Conservation (phyloP, 2,888 invertebrate species). For the Lepas anatifera region DNA sequence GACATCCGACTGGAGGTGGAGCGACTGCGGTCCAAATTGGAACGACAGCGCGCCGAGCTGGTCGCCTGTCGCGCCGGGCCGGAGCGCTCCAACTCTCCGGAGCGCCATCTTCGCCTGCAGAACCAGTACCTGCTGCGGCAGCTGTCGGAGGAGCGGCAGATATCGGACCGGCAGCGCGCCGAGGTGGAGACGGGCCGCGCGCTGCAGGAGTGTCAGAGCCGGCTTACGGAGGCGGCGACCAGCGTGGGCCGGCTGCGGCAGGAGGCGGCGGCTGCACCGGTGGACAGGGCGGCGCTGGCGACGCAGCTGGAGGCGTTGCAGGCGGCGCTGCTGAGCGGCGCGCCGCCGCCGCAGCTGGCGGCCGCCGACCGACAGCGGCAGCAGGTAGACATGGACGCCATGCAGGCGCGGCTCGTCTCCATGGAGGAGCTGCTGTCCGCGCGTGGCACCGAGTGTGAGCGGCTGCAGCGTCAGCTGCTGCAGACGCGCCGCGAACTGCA, state of each 20-base stretch:
- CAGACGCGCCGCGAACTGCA: not conserved
- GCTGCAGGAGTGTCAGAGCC: too few relatives aligned
- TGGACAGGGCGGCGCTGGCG: not conserved
- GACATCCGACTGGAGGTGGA: not conserved
- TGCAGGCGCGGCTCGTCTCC: not conserved
- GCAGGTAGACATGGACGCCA: not conserved
- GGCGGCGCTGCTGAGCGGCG: not conserved
- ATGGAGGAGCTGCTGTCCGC: conserved; percentile 1
- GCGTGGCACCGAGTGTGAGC: not conserved
- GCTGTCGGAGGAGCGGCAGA: not conserved
- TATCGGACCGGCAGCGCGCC: not conserved
- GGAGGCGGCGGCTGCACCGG: not conserved
- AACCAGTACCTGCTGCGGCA: not conserved
- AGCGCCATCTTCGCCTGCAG: not conserved
- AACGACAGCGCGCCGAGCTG: conserved; percentile 8
- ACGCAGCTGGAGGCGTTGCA: not conserved
- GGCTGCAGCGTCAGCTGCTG: not conserved
- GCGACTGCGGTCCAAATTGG: conserved; percentile 6
- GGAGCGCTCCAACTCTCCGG: not conserved
- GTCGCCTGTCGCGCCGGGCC: not conserved
- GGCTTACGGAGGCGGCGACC: too few relatives aligned
- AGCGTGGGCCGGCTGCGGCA: too few relatives aligned
- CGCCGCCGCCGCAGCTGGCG: not conserved
- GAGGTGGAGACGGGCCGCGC: not conserved
- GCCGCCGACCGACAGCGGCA: not conserved